phyloP scores from a whole-genome alignment of 2,113 vertebrate genomes.

The Ariopsis seemanni region DNA sequence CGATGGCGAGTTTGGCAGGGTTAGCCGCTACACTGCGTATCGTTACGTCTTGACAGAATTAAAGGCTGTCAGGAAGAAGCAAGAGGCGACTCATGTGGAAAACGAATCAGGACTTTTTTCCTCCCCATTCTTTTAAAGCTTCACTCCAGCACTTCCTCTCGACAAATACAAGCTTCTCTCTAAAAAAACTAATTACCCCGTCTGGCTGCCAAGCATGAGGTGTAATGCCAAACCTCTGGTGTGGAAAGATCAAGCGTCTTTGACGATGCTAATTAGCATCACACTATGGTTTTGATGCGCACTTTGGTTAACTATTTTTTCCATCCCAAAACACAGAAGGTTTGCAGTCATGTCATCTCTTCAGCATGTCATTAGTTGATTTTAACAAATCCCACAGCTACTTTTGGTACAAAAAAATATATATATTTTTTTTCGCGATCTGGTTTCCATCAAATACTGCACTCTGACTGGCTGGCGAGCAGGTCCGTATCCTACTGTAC shows the following conservation, averaged over 20 bases:
- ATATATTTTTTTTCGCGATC: no score
- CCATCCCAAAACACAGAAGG: constrained; percentile 8
- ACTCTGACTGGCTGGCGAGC: no score
- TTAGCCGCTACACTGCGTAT: constrained; percentile 24
- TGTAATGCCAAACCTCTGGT: constrained; percentile 39
- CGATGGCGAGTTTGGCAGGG: constrained; percentile 18
- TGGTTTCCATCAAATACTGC: no score
- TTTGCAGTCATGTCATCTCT: constrained; percentile 15
- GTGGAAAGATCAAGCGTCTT: constrained; percentile 55
- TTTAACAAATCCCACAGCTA: constrained; percentile 53
- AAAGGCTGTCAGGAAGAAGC: constrained; percentile 41
- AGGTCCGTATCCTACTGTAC: no score
- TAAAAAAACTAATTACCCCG: constrained; percentile 53
- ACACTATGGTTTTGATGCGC: neutral
- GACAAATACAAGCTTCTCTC: constrained; percentile 2
- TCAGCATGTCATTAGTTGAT: constrained; percentile 37
- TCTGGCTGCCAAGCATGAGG: constrained; percentile 40
- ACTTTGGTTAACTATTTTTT: neutral
- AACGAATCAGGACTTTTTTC: constrained; percentile 35
- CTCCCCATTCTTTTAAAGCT: neutral
- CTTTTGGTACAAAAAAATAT: neutral
- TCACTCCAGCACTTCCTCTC: constrained; percentile 26
- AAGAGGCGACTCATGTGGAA: constrained; percentile 44
- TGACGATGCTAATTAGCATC: constrained; percentile 57
- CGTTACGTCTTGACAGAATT: constrained; percentile 45